A percentile compares a stretch with the other conserved stretches of the same genome.
These are phyloP conservation scores for Rhinopomastus cyanomelas DNA, from an alignment of 2,113 vertebrate genomes.

Conservation along the genomic window DNA sequence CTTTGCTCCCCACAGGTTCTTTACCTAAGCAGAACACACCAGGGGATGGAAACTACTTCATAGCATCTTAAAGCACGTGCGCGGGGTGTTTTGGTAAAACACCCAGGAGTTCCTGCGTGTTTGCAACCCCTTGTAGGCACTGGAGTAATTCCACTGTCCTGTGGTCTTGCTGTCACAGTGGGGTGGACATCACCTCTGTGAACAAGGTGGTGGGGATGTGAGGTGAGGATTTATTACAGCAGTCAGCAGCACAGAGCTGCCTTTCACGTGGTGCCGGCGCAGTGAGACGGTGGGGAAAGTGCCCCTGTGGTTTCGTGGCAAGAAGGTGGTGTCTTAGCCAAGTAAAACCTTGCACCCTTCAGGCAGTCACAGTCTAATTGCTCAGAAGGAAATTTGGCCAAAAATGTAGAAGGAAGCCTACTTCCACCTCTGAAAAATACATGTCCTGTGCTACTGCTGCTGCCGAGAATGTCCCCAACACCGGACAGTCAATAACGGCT, in stretches of 20 bases:
- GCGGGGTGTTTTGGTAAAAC: background rate
- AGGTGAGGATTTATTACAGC: background rate
- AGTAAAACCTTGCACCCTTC: background rate
- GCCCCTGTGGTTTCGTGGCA: background rate
- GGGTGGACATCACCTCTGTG: background rate
- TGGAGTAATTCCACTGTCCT: background rate
- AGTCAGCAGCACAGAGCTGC: background rate
- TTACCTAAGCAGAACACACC: constrained; percentile 25
- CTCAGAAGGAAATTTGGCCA: background rate
- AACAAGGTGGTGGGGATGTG: background rate
- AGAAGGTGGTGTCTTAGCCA: background rate
- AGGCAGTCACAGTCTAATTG: background rate
- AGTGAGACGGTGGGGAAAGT: background rate
- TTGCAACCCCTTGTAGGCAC: background rate
- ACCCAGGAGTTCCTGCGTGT: accelerated
- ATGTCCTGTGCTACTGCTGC: background rate
- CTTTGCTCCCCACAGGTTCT: constrained; percentile 25
- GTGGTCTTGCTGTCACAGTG: background rate
- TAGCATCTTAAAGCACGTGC: background rate
- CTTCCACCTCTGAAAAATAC: background rate
- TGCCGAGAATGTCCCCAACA: background rate
- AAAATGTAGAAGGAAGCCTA: background rate
- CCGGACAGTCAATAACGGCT: background rate
- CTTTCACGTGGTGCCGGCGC: background rate
- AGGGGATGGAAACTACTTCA: background rate